Evolutionary conservation across 2,888 invertebrate genomes (phyloP).

Genomic region (Phasia obesa): DNA sequence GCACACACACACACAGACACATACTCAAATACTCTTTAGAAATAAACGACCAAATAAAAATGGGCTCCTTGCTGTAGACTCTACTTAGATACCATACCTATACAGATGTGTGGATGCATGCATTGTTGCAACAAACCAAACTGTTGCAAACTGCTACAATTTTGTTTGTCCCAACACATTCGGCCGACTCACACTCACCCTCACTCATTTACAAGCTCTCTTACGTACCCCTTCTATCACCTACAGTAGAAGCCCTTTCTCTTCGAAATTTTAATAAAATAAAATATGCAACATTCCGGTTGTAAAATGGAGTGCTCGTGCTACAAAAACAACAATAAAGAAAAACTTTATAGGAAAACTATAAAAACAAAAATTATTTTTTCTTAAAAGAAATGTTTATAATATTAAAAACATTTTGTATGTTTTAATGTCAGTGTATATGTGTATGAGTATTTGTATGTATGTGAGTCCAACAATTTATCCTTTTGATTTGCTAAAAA

Average conservation of each 20-base stretch:
- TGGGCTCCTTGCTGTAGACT: conserved; percentile 50
- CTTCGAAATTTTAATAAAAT: conserved; percentile 57
- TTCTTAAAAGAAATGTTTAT: conserved; percentile 57
- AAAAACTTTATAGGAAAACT: conserved; percentile 65
- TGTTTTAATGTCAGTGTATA: conserved; percentile 37
- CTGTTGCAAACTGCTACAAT: conserved; percentile 66
- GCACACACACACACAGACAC: neutral
- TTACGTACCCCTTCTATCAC: conserved; percentile 11
- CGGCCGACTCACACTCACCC: neutral
- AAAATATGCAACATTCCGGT: conserved; percentile 64
- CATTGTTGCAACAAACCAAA: conserved; percentile 67
- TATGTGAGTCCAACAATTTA: conserved; percentile 18
- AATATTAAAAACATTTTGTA: conserved; percentile 64
- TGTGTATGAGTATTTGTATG: conserved; percentile 20
- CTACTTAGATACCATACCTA: neutral
- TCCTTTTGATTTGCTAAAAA: conserved; percentile 52
- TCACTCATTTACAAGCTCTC: neutral
- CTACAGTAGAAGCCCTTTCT: conserved; percentile 9
- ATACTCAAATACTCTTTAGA: neutral
- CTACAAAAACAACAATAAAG: conserved; percentile 8
- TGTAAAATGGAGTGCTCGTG: conserved; percentile 66
- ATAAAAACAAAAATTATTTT: conserved; percentile 56
- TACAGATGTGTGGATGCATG: conserved; percentile 43
- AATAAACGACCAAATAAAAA: conserved; percentile 43
- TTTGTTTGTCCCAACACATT: neutral